These are phyloP conservation scores for Acrocephalus scirpaceus DNA, from an alignment of 2,797 vertebrate species.

Conservation along the genomic window DNA sequence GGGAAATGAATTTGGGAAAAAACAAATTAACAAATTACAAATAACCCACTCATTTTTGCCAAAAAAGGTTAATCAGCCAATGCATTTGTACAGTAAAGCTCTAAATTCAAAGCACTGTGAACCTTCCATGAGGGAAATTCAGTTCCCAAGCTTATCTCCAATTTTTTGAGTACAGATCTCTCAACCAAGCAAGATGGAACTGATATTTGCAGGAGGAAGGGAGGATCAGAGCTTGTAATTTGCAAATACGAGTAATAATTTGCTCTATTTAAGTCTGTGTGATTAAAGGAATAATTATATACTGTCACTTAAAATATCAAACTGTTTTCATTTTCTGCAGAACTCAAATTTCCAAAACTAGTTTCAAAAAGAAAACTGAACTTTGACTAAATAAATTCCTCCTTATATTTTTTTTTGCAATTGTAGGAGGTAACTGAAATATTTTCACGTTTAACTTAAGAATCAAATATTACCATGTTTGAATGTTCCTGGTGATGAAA, in stretches of 20 bases:
- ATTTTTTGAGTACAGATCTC: not conserved
- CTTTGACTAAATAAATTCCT: not conserved
- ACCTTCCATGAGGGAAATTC: not conserved
- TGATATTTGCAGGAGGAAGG: not conserved
- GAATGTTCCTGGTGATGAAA: slow-evolving; percentile 31
- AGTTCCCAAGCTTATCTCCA: not conserved
- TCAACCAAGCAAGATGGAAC: not conserved
- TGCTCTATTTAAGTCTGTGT: slow-evolving; percentile 10
- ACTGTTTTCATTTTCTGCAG: not conserved
- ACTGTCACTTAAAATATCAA: not conserved
- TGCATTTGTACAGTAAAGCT: not conserved
- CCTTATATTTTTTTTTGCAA: not conserved
- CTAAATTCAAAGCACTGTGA: not conserved
- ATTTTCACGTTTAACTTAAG: slow-evolving; percentile 30
- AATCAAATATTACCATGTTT: slow-evolving; percentile 40
- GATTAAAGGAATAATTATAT: slow-evolving; percentile 39
- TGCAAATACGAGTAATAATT: slow-evolving; percentile 33
- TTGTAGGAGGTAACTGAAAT: not conserved
- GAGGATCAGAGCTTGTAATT: not conserved
- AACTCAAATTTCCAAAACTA: slow-evolving; percentile 10
- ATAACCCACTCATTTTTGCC: not conserved
- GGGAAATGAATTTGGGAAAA: not conserved
- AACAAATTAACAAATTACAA: not conserved
- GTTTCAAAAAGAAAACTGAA: slow-evolving; percentile 7
- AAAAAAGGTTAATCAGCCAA: not conserved